Evolutionary conservation across 2,888 invertebrate species (phyloP).

Genomic region (Gortyna flavago): DNA sequence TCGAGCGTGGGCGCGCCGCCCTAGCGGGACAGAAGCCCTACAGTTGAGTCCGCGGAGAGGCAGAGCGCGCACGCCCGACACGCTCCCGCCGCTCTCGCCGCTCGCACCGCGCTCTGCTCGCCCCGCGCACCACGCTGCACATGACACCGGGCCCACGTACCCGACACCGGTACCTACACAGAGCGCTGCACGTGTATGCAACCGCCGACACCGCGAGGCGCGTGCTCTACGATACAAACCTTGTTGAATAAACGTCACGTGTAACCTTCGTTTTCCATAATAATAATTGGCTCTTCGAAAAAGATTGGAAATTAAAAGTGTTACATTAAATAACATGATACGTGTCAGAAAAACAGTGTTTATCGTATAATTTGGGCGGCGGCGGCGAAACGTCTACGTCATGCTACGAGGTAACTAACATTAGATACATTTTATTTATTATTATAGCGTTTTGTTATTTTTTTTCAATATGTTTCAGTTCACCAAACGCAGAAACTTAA

Average conservation of each 20-base stretch:
- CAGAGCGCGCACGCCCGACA: slow-evolving; percentile 78
- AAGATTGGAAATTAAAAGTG: slow-evolving; percentile 75
- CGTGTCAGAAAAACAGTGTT: slow-evolving; percentile 84
- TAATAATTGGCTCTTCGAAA: slow-evolving; percentile 66
- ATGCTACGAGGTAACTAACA: slow-evolving; percentile 85
- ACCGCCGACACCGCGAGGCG: slow-evolving; percentile 56
- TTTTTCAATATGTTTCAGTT: slow-evolving; percentile 11
- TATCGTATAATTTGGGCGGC: slow-evolving; percentile 82
- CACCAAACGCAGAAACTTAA: slow-evolving; percentile 29
- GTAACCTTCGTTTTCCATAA: slow-evolving; percentile 59
- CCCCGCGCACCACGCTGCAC: slow-evolving; percentile 59
- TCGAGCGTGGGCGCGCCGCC: slow-evolving; percentile 89
- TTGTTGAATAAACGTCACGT: slow-evolving; percentile 57
- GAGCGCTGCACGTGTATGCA: slow-evolving; percentile 69
- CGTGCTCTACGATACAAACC: slow-evolving; percentile 49
- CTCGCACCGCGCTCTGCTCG: slow-evolving; percentile 67
- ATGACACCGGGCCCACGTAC: slow-evolving; percentile 55
- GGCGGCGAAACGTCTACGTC: slow-evolving; percentile 81
- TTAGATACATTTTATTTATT: slow-evolving; percentile 44
- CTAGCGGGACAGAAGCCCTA: slow-evolving; percentile 86
- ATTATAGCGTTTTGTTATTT: slow-evolving; percentile 29
- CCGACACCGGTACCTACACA: slow-evolving; percentile 57
- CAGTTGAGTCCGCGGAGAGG: slow-evolving; percentile 82
- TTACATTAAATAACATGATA: slow-evolving; percentile 81
- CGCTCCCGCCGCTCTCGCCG: slow-evolving; percentile 63